Conservation (phyloP, 2,888 invertebrate species). For the Gryllus longicercus region DNA sequence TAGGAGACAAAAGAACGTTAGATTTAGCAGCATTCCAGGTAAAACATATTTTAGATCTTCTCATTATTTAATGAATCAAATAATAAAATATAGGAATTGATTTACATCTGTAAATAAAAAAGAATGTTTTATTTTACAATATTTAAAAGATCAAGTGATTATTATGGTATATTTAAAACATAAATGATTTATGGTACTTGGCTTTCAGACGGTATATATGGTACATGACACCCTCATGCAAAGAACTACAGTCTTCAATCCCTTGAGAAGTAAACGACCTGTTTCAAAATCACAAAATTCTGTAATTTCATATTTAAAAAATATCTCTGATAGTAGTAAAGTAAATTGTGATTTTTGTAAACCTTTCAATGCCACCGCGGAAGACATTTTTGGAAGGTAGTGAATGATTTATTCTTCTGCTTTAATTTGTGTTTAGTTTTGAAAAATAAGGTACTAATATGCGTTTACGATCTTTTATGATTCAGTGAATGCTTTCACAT, state of each 20-base stretch:
- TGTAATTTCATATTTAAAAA: conserved; percentile 40
- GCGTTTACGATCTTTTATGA: too few relatives aligned
- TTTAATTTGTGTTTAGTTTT: neutral
- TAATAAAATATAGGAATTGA: too few relatives aligned
- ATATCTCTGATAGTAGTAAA: conserved; percentile 40
- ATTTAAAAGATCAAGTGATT: too few relatives aligned
- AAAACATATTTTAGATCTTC: neutral
- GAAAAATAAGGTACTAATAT: neutral
- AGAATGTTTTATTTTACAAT: too few relatives aligned
- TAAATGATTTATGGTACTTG: neutral
- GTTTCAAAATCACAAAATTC: conserved; percentile 35
- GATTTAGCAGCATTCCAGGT: conserved; percentile 30
- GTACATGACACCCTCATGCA: conserved; percentile 37
- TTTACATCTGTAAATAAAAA: too few relatives aligned
- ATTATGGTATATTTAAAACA: too few relatives aligned
- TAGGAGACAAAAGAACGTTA: conserved; percentile 25
- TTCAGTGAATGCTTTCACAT: too few relatives aligned
- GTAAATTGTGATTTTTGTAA: conserved; percentile 47
- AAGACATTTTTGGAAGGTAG: conserved; percentile 46
- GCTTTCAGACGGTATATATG: conserved; percentile 38
- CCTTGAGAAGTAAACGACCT: conserved; percentile 39
- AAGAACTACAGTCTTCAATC: conserved; percentile 40
- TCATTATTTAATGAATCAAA: too few relatives aligned
- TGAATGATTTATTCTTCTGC: neutral
- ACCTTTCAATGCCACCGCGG: conserved; percentile 45